Evolutionary conservation across 2,113 vertebrate genomes (phyloP).

Genomic region (Crotalus viridis): DNA sequence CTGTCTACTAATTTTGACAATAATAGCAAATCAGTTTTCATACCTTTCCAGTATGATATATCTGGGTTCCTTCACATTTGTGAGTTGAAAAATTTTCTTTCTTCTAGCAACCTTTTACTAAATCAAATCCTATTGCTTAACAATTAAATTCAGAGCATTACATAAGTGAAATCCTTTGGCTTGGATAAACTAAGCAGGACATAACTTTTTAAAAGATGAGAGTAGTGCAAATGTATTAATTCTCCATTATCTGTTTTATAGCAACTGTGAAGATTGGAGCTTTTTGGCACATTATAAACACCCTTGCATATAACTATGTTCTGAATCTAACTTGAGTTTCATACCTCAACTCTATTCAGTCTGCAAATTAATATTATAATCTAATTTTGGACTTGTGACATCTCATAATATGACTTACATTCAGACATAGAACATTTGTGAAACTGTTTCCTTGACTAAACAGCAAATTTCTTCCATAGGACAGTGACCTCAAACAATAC

Average conservation of each 20-base stretch:
- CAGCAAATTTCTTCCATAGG: constrained; percentile 66
- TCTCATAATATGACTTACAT: neutral
- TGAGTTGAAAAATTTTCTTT: neutral
- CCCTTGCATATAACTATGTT: neutral
- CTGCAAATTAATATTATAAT: constrained; percentile 9
- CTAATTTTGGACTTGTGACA: neutral
- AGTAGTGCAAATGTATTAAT: neutral
- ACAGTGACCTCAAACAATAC: constrained; percentile 98
- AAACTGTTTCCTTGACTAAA: neutral
- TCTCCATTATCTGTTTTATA: neutral
- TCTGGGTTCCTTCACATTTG: neutral
- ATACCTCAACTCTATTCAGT: constrained; percentile 1
- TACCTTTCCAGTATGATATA: neutral
- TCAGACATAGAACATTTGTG: constrained; percentile 9
- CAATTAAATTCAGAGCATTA: neutral
- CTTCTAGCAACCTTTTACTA: neutral
- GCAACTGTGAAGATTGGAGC: neutral
- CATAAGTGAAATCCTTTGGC: neutral
- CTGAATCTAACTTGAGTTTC: neutral
- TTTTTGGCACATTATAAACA: neutral
- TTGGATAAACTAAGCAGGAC: neutral
- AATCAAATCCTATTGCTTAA: neutral
- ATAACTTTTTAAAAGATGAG: neutral
- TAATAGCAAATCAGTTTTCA: neutral
- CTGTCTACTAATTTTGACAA: neutral